Evolutionary conservation across 2,888 invertebrate species (phyloP), one percentile per base, ranked within the genome.

Genomic region (Camponotus fellah): DNA sequence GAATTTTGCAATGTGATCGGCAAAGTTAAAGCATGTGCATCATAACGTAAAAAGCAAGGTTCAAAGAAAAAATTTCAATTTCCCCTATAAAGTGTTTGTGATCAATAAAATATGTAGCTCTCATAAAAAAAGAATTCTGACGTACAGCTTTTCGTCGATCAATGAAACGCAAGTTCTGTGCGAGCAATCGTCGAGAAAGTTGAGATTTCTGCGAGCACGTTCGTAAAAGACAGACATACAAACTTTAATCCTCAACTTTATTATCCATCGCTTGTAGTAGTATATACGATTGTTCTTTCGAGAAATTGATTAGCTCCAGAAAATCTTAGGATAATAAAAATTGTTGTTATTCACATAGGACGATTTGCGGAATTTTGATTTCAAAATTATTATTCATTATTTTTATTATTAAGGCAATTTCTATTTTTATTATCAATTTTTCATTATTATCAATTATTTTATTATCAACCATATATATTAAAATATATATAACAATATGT

Each of bases 61-160:
- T 34, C 32, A 34, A 75, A 64, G 49, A 76, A 76, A 64, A 65
- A 49, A 65, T 65, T 76, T 74, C 32, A 34, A 32, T 74, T 58
- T 74, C 32, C 8, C 43, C 9, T 5, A 17, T 64, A 34, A 75
- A 64, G 34, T 21, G 46, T 21, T 49, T 66, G 8, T 17, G n/a
- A 71, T 71, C 53, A 69, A 71, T 71, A 74, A 43, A 74, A 43
- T 37, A 46, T 68, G 32, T 14, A 21, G 21, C 37, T 74, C 43
- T 74, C 43, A 40, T 68, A 56, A 77, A 53, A 53, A 53, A 14
- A 46, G 26, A n/a, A 76, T 65, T 76, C 65, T 12, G 34, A 21
- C 8, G 17, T 37, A 53, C 21, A 60, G 17, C 21, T 66, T 43
- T 49, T 37, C 26, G 34, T 10, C 10, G 58, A 17, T 56, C 8